Conservation (phyloP, 2,888 invertebrate genomes). For the Lutraria lutraria region DNA sequence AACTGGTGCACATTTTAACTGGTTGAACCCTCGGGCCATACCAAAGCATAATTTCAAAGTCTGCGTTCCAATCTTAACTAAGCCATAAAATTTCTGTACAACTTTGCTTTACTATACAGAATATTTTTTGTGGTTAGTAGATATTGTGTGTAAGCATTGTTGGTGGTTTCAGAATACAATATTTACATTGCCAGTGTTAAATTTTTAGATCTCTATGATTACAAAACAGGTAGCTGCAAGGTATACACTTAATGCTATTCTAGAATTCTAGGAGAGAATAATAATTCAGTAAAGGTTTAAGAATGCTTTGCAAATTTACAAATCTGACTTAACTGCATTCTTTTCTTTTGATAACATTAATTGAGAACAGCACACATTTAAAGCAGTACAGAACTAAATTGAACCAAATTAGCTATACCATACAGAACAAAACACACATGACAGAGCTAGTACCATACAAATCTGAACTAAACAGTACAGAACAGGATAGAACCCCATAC, state of each 20-base stretch:
- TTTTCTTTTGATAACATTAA: neutral
- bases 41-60: neutral
- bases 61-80: neutral
- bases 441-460: too few relatives aligned
- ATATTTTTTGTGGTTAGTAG: neutral
- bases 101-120: neutral
- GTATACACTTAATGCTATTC: neutral
- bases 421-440: too few relatives aligned
- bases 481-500: too few relatives aligned
- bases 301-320: neutral
- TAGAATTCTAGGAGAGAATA: neutral
- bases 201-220: neutral
- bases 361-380: too few relatives aligned
- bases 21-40: neutral
- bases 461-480: too few relatives aligned
- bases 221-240: neutral
- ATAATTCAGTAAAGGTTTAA: neutral
- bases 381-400: too few relatives aligned
- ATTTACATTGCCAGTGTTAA: neutral
- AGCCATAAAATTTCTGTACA: neutral
- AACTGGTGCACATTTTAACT: conserved; percentile 3
- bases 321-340: neutral
- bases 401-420: too few relatives aligned
- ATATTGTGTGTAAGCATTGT: neutral
- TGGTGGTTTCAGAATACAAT: conserved; percentile 6